phyloP scores from a whole-genome alignment of 2,888 invertebrate species.

The Apamea epomidion region DNA sequence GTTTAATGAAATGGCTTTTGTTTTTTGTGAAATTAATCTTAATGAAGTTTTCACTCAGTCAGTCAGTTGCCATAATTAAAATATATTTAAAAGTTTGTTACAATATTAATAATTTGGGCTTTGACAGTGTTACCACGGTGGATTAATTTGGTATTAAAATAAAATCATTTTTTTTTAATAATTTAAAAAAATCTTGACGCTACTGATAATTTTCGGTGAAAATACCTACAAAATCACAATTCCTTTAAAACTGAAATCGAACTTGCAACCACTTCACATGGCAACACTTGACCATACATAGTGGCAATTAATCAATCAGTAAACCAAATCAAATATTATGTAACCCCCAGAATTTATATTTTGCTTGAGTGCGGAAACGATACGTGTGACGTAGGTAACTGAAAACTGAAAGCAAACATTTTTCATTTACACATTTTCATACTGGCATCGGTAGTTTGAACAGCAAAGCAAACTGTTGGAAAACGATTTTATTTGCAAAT shows the following conservation, averaged over 20 bases:
- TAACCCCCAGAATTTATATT: not conserved
- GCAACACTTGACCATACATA: not conserved
- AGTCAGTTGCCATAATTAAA: not conserved
- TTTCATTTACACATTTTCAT: not conserved
- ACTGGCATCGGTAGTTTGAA: not conserved
- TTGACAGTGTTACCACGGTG: too few relatives aligned
- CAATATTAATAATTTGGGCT: too few relatives aligned
- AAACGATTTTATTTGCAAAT: constrained; percentile 29
- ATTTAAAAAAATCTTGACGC: too few relatives aligned
- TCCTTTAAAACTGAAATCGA: too few relatives aligned
- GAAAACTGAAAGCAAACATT: constrained; percentile 4
- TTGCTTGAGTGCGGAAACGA: not conserved
- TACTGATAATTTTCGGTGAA: too few relatives aligned
- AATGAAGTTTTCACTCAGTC: not conserved
- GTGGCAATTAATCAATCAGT: not conserved
- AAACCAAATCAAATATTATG: not conserved
- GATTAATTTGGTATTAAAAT: too few relatives aligned
- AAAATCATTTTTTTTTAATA: too few relatives aligned
- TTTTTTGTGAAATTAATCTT: not conserved
- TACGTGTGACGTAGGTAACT: not conserved
- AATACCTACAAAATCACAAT: too few relatives aligned
- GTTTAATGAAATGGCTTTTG: not conserved
- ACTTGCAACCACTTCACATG: too few relatives aligned
- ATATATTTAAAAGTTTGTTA: too few relatives aligned
- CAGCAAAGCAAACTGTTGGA: constrained; percentile 11